Evolutionary conservation across 2,888 invertebrate species (phyloP).

Genomic region (Pyrocoelia pectoralis): DNA sequence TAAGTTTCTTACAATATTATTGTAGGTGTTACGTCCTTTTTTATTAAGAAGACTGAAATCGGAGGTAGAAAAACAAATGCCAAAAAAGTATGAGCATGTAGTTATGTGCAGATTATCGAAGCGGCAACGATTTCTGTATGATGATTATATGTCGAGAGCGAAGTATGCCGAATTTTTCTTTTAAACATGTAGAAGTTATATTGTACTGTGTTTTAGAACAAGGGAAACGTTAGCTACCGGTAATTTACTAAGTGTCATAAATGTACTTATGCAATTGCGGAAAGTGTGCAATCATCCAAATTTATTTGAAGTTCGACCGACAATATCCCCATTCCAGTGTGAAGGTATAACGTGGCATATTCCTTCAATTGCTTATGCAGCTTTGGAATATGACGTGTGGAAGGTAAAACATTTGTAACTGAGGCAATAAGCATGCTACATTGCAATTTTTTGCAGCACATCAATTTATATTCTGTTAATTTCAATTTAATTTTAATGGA

Average conservation of each 20-base stretch:
- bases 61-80: slow-evolving; percentile 98
- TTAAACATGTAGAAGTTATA: slow-evolving; percentile 21
- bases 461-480: slow-evolving; percentile 71
- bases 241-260: slow-evolving; percentile 93
- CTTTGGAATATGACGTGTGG: slow-evolving; percentile 77
- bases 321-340: slow-evolving; percentile 92
- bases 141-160: slow-evolving; percentile 98
- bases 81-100: slow-evolving; percentile 95
- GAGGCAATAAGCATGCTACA: background rate
- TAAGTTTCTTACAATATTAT: slow-evolving; percentile 41
- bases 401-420: slow-evolving; percentile 63
- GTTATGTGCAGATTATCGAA: slow-evolving; percentile 93
- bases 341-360: slow-evolving; percentile 75
- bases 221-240: slow-evolving; percentile 92
- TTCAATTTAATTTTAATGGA: slow-evolving; percentile 73
- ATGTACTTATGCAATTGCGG: slow-evolving; percentile 95
- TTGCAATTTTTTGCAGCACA: slow-evolving; percentile 63
- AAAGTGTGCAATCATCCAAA: slow-evolving; percentile 99
- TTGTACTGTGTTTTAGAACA: slow-evolving; percentile 70
- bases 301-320: slow-evolving; percentile 96
- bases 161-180: slow-evolving; percentile 67
- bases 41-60: slow-evolving; percentile 89
- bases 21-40: slow-evolving; percentile 89
- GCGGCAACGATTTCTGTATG: slow-evolving; percentile 95
- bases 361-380: slow-evolving; percentile 75